Base-by-base conservation (phyloP, 2,888 invertebrate species). In the Arrhopalites spinosus region DNA sequence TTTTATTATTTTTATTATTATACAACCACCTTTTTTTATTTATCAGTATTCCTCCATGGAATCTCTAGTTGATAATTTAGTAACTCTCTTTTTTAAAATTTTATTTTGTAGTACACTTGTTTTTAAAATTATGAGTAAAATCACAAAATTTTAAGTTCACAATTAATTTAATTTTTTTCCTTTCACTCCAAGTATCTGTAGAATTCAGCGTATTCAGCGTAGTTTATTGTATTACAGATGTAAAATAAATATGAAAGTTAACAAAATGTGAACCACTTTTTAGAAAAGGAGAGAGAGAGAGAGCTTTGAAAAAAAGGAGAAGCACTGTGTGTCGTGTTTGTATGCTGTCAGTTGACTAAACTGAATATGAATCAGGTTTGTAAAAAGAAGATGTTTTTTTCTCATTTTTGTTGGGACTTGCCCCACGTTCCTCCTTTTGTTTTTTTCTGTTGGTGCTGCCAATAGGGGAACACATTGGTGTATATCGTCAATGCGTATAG, bases 351-450 rank as follows among this genome's bases (percentile, higher is more conserved):
- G 36, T 36, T 36, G 36, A 36, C 36, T 36, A 36, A 73, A 78
- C 78, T 78, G 78, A 78, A 76, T 53, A 47, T 74, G 76, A 66
- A 75, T 75, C 63, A 53, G 68, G 77, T 61, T 70, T 64, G 63
- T 74, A 67, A 36, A 36, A 36, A 36, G 36, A 36, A 74, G 63
- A 23, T 63, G 73, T 73, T 75, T 77, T 75, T 59, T 36, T 36
- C 5, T 36, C 5, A 7, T 75, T 75, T 77, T 77, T n/a, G n/a
- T n/a, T n/a, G n/a, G 63, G 45, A 73, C 61, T 53, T 59, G 74
- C 73, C 73, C 70, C 68, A 63, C 72, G 66, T 68, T 73, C 67
- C 63, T 63, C 73, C 63, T 66, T 45, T 53, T 50, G 63, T 25
- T 45, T 17, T 27, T 29, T 15, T 61, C 63, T 45, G 45, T 45